These are phyloP conservation scores for Coenonympha glycerion DNA, from an alignment of 2,888 invertebrate genomes.

Conservation along the genomic window DNA sequence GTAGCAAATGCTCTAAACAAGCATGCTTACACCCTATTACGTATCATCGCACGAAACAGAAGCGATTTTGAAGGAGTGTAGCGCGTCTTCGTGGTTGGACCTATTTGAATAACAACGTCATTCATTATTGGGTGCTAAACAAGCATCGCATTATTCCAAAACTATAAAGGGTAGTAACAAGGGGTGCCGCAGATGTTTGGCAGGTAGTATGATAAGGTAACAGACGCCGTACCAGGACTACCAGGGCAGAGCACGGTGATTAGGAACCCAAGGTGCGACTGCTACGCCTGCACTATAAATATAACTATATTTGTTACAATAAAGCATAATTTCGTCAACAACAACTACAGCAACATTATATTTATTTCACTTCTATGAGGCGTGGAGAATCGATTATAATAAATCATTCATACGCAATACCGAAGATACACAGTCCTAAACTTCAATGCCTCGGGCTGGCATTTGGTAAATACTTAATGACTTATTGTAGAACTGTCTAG, in stretches of 20 bases:
- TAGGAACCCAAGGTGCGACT: slow-evolving; percentile 55
- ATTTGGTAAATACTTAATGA: too few species aligned
- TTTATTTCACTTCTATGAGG: slow-evolving; percentile 58
- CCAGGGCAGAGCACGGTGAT: slow-evolving; percentile 25
- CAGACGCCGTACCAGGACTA: slow-evolving; percentile 6
- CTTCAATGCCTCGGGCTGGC: neutral
- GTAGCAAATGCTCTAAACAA: too few species aligned
- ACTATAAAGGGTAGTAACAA: too few species aligned
- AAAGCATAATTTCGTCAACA: slow-evolving; percentile 69
- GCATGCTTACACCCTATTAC: too few species aligned
- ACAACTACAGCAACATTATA: slow-evolving; percentile 66
- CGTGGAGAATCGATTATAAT: slow-evolving; percentile 54
- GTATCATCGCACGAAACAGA: too few species aligned
- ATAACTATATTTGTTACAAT: slow-evolving; percentile 57
- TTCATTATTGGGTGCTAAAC: too few species aligned
- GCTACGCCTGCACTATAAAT: slow-evolving; percentile 57
- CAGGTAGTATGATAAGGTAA: slow-evolving; percentile 4
- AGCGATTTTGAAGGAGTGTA: too few species aligned
- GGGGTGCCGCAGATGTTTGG: too few species aligned
- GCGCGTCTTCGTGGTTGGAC: too few species aligned
- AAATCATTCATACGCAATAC: neutral
- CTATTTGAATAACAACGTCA: too few species aligned
- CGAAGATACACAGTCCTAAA: neutral
- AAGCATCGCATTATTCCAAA: too few species aligned
- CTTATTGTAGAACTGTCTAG: too few species aligned